phyloP scores from a whole-genome alignment of 2,797 vertebrate genomes.

The Varecia variegata region DNA sequence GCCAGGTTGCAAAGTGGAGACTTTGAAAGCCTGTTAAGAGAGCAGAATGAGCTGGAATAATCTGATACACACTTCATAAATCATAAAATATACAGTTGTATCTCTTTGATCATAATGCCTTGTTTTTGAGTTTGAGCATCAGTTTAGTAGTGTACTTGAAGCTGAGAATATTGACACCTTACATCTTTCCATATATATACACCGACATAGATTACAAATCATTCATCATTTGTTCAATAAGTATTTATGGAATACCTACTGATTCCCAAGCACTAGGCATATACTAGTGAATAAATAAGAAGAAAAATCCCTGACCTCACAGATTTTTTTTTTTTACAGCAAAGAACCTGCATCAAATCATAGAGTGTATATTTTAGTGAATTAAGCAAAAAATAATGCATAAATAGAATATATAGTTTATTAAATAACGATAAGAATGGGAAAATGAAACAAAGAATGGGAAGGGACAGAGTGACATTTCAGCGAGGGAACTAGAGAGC shows the following conservation, averaged over 20 bases:
- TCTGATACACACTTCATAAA: not conserved
- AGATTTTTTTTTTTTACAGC: no score
- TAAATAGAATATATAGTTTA: not conserved
- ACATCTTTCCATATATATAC: not conserved
- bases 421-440: slow-evolving; percentile 1
- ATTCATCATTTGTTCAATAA: not conserved
- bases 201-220: not conserved
- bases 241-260: not conserved
- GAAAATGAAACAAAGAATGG: not conserved
- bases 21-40: not conserved
- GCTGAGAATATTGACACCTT: not conserved
- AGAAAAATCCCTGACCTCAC: not conserved
- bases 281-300: not conserved
- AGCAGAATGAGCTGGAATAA: not conserved
- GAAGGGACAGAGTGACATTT: not conserved
- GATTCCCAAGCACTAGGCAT: not conserved
- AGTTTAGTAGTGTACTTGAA: not conserved
- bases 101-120: not conserved
- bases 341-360: not conserved
- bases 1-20: not conserved
- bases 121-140: not conserved
- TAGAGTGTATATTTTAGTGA: not conserved
- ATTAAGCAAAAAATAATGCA: not conserved
- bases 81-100: not conserved
- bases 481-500: not conserved